Evolutionary conservation across 2,888 invertebrate genomes (phyloP).

Genomic region (Stenolophus ochropezus): DNA sequence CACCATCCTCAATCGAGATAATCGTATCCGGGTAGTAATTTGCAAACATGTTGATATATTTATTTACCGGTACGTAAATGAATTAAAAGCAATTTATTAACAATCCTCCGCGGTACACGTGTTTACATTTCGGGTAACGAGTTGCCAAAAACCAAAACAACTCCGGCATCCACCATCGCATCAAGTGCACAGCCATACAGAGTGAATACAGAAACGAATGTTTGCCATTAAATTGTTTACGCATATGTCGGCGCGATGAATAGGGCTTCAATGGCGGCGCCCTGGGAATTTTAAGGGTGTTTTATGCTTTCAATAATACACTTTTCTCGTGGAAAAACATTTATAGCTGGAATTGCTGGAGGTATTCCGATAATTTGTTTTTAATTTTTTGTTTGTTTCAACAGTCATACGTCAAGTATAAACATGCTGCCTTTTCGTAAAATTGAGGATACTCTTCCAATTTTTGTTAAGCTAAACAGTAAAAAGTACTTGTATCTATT

Average conservation of each 20-base stretch:
- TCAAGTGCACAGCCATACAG: background rate
- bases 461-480: too few relatives aligned
- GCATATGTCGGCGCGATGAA: background rate
- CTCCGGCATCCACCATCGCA: background rate
- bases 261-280: background rate
- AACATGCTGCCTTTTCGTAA: too few relatives aligned
- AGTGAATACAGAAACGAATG: background rate
- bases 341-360: too few relatives aligned
- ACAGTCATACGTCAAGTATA: too few relatives aligned
- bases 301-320: background rate
- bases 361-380: too few relatives aligned
- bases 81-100: slow-evolving; percentile 28
- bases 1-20: too few relatives aligned
- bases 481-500: too few relatives aligned
- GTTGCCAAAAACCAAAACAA: slow-evolving; percentile 24
- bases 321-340: too few relatives aligned
- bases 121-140: slow-evolving; percentile 1
- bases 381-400: too few relatives aligned
- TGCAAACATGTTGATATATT: background rate
- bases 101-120: background rate
- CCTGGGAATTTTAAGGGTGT: background rate
- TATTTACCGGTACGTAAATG: background rate
- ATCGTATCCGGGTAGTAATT: too few relatives aligned
- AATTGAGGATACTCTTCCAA: too few relatives aligned
- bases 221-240: background rate